These are phyloP conservation scores for Asobara japonica DNA, from an alignment of 1,140 invertebrate genomes.

Conservation along the genomic window DNA sequence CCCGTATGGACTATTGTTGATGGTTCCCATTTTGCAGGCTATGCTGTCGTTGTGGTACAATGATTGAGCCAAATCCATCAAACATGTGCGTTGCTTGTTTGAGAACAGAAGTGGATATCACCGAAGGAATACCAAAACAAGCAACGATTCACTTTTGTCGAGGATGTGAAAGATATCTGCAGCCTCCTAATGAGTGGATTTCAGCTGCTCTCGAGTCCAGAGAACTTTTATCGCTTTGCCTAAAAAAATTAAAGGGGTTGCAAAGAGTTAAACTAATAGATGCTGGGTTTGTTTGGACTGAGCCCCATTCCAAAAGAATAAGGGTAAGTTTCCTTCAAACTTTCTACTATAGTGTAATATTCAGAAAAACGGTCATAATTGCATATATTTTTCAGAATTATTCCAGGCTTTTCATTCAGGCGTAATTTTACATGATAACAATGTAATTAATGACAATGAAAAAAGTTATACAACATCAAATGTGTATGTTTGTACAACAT, in stretches of 20 bases:
- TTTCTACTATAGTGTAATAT: neutral
- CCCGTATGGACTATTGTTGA: too few relatives aligned
- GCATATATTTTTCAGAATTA: too few relatives aligned
- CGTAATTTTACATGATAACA: too few relatives aligned
- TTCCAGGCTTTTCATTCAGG: too few relatives aligned
- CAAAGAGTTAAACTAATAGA: conserved; percentile 91
- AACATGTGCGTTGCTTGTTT: conserved; percentile 98
- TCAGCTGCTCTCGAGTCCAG: conserved; percentile 89
- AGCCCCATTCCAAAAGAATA: conserved; percentile 97
- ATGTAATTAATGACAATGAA: too few relatives aligned
- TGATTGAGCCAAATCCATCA: conserved; percentile 92
- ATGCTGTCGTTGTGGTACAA: conserved; percentile 83
- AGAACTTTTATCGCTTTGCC: conserved; percentile 90
- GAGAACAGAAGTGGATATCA: conserved; percentile 91
- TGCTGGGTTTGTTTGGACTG: conserved; percentile 98
- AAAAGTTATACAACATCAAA: too few relatives aligned
- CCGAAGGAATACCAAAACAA: conserved; percentile 96
- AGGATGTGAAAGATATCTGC: conserved; percentile 93
- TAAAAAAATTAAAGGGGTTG: conserved; percentile 94
- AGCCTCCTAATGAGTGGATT: conserved; percentile 94
- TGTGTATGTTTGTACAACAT: too few relatives aligned
- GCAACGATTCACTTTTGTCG: conserved; percentile 88
- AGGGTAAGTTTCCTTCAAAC: conserved; percentile 76
- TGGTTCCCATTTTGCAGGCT: conserved; percentile 44
- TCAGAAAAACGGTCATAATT: too few relatives aligned